Conservation (phyloP, 1,140 invertebrate species). For the Drosophila sp. region DNA sequence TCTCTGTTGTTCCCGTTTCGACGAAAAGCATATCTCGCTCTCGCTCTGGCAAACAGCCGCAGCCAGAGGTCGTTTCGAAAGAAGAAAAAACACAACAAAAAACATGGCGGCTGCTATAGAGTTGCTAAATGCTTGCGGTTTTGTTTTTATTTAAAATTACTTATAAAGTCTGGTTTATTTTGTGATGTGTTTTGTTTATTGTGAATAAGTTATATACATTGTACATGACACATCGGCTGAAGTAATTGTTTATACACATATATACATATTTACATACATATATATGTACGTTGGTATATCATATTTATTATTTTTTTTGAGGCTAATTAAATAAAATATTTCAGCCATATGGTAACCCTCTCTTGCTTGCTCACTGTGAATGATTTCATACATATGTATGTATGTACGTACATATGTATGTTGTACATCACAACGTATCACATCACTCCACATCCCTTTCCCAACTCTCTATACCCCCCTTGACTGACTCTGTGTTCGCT, state of each 20-base stretch:
- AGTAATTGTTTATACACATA: slow-evolving; percentile 18
- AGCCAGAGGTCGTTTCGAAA: slow-evolving; percentile 56
- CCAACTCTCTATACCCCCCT: not conserved
- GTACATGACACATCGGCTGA: slow-evolving; percentile 34
- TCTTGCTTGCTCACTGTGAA: slow-evolving; percentile 35
- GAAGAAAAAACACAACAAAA: slow-evolving; percentile 22
- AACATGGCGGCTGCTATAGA: slow-evolving; percentile 62
- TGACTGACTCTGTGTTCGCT: slow-evolving; percentile 18
- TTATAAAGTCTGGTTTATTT: slow-evolving; percentile 37
- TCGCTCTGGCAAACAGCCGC: slow-evolving; percentile 36
- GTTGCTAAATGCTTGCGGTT: slow-evolving; percentile 62
- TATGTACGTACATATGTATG: not conserved
- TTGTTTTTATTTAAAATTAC: slow-evolving; percentile 36
- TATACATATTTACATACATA: not conserved
- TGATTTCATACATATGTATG: slow-evolving; percentile 51
- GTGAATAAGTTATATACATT: slow-evolving; percentile 25
- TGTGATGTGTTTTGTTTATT: slow-evolving; percentile 30
- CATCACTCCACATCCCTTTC: not conserved
- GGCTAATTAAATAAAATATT: slow-evolving; percentile 29
- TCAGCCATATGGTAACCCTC: slow-evolving; percentile 59
- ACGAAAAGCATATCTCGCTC: slow-evolving; percentile 21
- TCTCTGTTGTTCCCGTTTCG: slow-evolving; percentile 52
- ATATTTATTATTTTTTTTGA: slow-evolving; percentile 19
- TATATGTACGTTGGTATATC: not conserved
- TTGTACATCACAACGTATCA: not conserved